These are phyloP conservation scores for Pheosia tremula DNA, from an alignment of 2,888 invertebrate genomes.

Conservation along the genomic window DNA sequence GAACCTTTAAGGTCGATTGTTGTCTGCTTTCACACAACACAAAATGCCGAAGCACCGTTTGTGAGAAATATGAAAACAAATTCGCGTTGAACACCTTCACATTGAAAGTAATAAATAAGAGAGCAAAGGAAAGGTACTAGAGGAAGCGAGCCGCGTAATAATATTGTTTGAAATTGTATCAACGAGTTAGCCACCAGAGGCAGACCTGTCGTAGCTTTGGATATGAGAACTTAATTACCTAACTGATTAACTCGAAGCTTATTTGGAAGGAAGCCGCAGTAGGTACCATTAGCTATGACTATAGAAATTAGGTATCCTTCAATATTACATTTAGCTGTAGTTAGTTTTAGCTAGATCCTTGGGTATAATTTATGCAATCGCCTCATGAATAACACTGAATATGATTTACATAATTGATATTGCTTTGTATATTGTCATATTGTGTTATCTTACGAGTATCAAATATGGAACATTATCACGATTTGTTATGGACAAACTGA, in stretches of 20 bases:
- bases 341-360: background rate
- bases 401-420: constrained; percentile 28
- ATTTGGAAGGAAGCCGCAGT: constrained; percentile 12
- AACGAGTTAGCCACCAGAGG: constrained; percentile 39
- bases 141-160: constrained; percentile 66
- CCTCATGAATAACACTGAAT: constrained; percentile 38
- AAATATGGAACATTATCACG: too few species aligned
- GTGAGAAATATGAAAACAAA: constrained; percentile 83
- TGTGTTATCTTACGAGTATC: too few species aligned
- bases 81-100: constrained; percentile 81
- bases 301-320: constrained; percentile 1
- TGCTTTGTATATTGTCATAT: too few species aligned
- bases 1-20: constrained; percentile 47
- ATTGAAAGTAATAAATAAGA: constrained; percentile 81
- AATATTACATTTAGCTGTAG: background rate
- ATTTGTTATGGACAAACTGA: too few species aligned
- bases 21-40: constrained; percentile 40
- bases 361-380: constrained; percentile 31
- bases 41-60: constrained; percentile 59
- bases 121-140: constrained; percentile 64
- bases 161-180: constrained; percentile 74
- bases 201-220: constrained; percentile 33
- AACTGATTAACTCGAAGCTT: constrained; percentile 18
- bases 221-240: constrained; percentile 34
- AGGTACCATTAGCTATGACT: constrained; percentile 14